Percentiles rank a stretch among this genome's conserved stretches.
phyloP scores from a whole-genome alignment of 2,888 invertebrate genomes.

The Erebia ligea region DNA sequence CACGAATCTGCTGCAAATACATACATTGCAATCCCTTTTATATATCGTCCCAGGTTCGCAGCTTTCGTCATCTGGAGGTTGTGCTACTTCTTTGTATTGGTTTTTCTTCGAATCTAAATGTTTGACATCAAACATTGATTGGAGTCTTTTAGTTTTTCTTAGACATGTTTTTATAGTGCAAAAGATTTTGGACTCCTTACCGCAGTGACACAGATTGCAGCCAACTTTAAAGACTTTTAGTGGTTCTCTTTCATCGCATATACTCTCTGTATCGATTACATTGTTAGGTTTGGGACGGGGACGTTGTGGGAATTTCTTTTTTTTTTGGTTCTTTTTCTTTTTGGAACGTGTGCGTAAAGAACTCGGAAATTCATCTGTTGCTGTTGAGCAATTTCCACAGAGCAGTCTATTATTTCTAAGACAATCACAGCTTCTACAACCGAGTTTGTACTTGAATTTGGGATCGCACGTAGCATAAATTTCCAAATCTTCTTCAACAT shows the following conservation, averaged over 20 bases:
- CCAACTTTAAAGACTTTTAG: constrained; percentile 66
- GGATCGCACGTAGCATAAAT: constrained; percentile 66
- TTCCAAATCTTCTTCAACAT: constrained; percentile 45
- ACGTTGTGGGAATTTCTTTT: too few species aligned
- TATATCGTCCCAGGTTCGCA: constrained; percentile 60
- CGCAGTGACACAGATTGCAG: constrained; percentile 82
- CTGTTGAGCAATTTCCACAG: constrained; percentile 63
- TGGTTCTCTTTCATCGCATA: constrained; percentile 49
- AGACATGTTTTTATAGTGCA: constrained; percentile 70
- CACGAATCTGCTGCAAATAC: constrained; percentile 54
- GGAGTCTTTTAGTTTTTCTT: constrained; percentile 22
- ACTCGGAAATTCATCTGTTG: not conserved
- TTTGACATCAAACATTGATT: not conserved
- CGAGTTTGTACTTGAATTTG: constrained; percentile 68
- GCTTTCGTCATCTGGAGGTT: constrained; percentile 48
- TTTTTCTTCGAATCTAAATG: not conserved
- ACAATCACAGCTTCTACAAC: constrained; percentile 81
- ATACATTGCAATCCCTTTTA: constrained; percentile 62
- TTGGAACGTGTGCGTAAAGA: not conserved
- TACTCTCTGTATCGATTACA: constrained; percentile 38
- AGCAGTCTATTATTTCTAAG: constrained; percentile 71
- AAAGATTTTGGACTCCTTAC: constrained; percentile 62
- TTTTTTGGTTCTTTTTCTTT: not conserved
- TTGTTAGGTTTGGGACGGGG: too few species aligned
- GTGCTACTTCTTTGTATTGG: constrained; percentile 26